Conservation (phyloP, 2,888 invertebrate species). For the Eilema griseolum region DNA sequence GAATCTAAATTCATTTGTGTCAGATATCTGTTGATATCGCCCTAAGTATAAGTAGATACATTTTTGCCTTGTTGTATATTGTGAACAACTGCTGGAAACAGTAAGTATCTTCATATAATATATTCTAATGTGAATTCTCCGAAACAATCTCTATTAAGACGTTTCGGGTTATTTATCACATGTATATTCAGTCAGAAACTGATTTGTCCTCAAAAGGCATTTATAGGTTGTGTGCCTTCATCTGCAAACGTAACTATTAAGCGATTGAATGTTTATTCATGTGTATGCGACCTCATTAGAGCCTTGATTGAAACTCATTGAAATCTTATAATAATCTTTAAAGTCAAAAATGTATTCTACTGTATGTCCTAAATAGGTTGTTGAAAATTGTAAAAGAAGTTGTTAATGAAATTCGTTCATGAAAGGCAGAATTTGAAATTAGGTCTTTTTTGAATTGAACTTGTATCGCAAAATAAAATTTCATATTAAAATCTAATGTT, state of each 20-base stretch:
- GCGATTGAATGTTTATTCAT: neutral
- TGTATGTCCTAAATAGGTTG: neutral
- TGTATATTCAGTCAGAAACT: neutral
- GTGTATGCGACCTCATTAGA: neutral
- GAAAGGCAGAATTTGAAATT: neutral
- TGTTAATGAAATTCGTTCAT: neutral
- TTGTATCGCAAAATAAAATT: neutral
- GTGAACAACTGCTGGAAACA: neutral
- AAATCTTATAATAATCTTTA: neutral
- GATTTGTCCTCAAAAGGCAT: constrained; percentile 3
- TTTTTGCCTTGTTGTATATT: no score
- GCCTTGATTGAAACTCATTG: neutral
- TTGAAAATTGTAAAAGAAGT: neutral
- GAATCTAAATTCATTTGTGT: no score
- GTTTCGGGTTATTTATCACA: neutral
- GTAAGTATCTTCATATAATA: neutral
- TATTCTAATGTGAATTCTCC: neutral
- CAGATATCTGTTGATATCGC: no score
- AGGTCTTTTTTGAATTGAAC: neutral
- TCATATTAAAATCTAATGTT: neutral
- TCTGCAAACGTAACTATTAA: neutral
- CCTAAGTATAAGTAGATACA: no score
- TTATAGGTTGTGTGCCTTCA: neutral
- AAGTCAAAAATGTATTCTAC: neutral
- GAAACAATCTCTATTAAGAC: neutral